phyloP scores from a whole-genome alignment of 2,888 invertebrate genomes.

The Dryocosmus kuriphilus region DNA sequence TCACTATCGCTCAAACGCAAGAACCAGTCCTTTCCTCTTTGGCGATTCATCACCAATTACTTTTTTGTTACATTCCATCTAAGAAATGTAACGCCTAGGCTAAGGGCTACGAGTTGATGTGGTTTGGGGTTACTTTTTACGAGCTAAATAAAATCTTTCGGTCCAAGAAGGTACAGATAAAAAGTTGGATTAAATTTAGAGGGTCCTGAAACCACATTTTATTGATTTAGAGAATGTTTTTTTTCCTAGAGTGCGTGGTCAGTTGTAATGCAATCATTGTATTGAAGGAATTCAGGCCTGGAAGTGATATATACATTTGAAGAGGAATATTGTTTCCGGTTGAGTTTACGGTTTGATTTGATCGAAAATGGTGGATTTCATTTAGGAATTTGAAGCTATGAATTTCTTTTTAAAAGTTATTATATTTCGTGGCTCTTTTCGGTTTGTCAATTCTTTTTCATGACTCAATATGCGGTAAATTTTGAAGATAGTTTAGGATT shows the following conservation, averaged over 20 bases:
- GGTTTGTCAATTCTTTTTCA: no score
- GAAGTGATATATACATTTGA: not conserved
- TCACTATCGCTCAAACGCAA: not conserved
- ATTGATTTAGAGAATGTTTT: not conserved
- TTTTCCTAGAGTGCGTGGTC: no score
- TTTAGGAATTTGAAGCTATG: no score
- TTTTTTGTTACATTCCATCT: not conserved
- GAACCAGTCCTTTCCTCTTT: not conserved
- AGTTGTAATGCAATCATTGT: not conserved
- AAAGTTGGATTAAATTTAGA: not conserved
- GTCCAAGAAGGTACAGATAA: not conserved
- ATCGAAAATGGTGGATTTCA: no score
- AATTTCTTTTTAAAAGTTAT: no score
- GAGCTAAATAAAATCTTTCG: not conserved
- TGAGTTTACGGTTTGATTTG: no score
- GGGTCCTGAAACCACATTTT: not conserved
- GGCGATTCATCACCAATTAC: not conserved
- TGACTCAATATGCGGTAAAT: no score
- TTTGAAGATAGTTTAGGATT: no score
- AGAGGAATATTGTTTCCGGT: no score
- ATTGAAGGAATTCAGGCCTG: not conserved
- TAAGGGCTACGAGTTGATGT: not conserved
- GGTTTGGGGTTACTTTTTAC: not conserved
- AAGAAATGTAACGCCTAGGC: not conserved
- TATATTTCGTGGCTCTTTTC: no score